Percentiles rank a stretch among this genome's conserved stretches.
Conservation (phyloP, 2,113 vertebrate genomes). For the Psophia crepitans region DNA sequence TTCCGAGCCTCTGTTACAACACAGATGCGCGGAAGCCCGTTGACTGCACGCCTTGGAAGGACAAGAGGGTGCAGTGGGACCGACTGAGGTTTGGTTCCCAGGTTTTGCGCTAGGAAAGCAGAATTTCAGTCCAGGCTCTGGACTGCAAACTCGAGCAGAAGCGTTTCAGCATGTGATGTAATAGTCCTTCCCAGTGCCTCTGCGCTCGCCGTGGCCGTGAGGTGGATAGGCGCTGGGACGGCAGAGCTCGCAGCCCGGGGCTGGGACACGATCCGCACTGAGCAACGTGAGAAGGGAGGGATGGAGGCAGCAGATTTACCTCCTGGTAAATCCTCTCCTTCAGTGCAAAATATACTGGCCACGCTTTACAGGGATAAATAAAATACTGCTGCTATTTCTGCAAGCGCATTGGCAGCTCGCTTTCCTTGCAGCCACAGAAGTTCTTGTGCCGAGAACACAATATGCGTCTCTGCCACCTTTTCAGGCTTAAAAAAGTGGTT, state of each 20-base stretch:
- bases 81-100: neutral
- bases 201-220: neutral
- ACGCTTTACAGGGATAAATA: constrained; percentile 33
- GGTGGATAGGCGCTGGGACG: neutral
- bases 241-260: neutral
- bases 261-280: neutral
- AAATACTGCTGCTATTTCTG: constrained; percentile 62
- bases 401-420: constrained; percentile 41
- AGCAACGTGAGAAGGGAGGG: neutral
- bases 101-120: neutral
- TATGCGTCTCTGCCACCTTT: constrained; percentile 57
- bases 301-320: neutral
- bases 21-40: neutral
- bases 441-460: constrained; percentile 56
- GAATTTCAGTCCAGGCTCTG: neutral
- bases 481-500: constrained; percentile 38
- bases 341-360: constrained; percentile 19
- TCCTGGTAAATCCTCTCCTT: neutral
- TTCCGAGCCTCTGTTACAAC: neutral
- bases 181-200: neutral
- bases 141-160: neutral
- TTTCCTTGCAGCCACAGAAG: constrained; percentile 45
- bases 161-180: neutral
- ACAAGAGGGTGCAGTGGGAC: neutral
- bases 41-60: neutral